Percentiles rank a stretch among this genome's conserved stretches.
These are phyloP conservation scores for Omphaloscelis lunosa DNA, from an alignment of 2,888 invertebrate species.

Conservation along the genomic window DNA sequence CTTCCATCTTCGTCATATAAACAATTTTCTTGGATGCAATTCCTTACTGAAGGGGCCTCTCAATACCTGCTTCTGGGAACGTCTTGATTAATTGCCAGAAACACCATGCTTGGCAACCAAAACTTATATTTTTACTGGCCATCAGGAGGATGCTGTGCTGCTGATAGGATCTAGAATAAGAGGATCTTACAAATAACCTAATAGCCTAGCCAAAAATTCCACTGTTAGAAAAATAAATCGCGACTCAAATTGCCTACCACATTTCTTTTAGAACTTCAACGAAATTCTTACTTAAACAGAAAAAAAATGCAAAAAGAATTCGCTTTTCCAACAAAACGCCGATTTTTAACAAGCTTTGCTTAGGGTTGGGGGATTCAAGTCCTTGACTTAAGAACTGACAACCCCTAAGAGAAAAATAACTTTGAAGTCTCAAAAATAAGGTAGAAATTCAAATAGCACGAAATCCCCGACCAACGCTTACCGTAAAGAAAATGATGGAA, in stretches of 20 bases:
- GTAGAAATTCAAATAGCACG: neutral
- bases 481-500: constrained; percentile 54
- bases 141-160: neutral
- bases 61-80: neutral
- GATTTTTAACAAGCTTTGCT: constrained; percentile 70
- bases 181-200: neutral
- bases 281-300: constrained; percentile 41
- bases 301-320: constrained; percentile 64
- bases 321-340: constrained; percentile 66
- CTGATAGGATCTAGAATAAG: neutral
- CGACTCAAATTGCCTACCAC: constrained; percentile 31
- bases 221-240: constrained; percentile 23
- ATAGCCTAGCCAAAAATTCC: neutral
- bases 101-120: neutral
- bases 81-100: neutral
- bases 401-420: constrained; percentile 23
- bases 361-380: constrained; percentile 57
- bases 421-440: accelerated
- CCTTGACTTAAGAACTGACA: constrained; percentile 62
- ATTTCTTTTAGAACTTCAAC: constrained; percentile 35
- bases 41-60: neutral
- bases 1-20: neutral
- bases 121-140: neutral
- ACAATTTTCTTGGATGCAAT: neutral
- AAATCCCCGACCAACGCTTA: constrained; percentile 21